Evolutionary conservation across 2,113 vertebrate genomes (phyloP).

Genomic region (Girardinichthys multiradiatus): DNA sequence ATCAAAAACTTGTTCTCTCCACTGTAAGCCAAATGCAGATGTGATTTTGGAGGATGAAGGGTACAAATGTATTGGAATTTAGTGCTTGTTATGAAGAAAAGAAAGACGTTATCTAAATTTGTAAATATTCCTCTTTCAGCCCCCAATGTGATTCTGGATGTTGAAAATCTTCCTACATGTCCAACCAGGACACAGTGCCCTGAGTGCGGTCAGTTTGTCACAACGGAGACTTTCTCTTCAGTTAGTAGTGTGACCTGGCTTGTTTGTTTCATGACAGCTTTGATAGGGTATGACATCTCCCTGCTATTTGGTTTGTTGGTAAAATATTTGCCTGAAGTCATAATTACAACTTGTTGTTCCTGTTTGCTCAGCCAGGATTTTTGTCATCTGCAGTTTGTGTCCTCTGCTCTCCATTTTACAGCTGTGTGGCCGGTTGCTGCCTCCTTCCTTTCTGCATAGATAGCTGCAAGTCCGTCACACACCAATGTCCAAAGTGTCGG

Average conservation of each 20-base stretch:
- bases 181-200: constrained; percentile 72
- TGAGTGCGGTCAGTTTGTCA: constrained; percentile 66
- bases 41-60: not conserved
- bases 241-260: constrained; percentile 66
- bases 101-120: not conserved
- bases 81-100: not conserved
- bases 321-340: constrained; percentile 35
- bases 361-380: constrained; percentile 13
- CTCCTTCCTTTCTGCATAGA: constrained; percentile 74
- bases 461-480: constrained; percentile 59
- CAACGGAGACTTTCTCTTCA: constrained; percentile 56
- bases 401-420: constrained; percentile 31
- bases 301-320: not conserved
- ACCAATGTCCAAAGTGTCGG: constrained; percentile 76
- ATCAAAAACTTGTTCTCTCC: no score
- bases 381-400: not conserved
- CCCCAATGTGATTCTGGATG: constrained; percentile 66
- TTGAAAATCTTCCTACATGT: constrained; percentile 42
- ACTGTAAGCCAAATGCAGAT: no score
- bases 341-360: not conserved
- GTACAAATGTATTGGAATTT: not conserved
- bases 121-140: constrained; percentile 50
- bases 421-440: constrained; percentile 77
- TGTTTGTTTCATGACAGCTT: constrained; percentile 44
- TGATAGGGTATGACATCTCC: constrained; percentile 62